Evolutionary conservation across 2,888 invertebrate species (phyloP).

Genomic region (Brachyptera putata): DNA sequence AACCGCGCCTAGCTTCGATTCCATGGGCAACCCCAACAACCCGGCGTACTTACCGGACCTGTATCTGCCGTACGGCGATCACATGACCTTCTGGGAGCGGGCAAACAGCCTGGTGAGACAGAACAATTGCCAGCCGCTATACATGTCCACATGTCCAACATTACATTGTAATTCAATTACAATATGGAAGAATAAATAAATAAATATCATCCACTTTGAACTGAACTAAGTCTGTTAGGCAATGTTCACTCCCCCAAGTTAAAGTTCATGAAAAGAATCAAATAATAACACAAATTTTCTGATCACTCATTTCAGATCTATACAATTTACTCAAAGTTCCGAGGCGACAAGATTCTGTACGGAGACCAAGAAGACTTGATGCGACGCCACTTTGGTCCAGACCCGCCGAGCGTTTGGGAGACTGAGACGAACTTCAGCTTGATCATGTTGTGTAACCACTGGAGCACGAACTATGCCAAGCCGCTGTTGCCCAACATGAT

Average conservation of each 20-base stretch:
- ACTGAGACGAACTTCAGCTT: conserved; percentile 33
- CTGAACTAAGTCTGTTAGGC: no score
- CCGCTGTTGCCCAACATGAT: conserved; percentile 33
- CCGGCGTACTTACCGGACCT: conserved; percentile 42
- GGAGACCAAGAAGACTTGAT: conserved; percentile 10
- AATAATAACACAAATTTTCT: no score
- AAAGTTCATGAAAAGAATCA: no score
- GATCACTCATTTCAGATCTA: no score
- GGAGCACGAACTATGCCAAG: conserved; percentile 2
- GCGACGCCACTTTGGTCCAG: conserved; percentile 18
- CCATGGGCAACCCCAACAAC: conserved; percentile 40
- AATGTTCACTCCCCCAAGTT: no score
- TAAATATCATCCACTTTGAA: no score
- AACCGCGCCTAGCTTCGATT: conserved; percentile 37
- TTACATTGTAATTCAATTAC: no score
- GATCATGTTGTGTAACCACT: conserved; percentile 30
- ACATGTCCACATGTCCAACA: no score
- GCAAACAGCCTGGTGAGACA: conserved; percentile 28
- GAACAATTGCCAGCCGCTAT: no score
- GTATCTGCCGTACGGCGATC: conserved; percentile 35
- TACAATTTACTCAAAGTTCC: no score
- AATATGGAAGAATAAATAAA: no score
- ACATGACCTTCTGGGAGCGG: conserved; percentile 38
- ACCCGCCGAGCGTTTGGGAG: conserved; percentile 4
- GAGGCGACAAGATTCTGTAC: not conserved